phyloP scores from a whole-genome alignment of 1,140 invertebrate species.

The Drosophila kurseongensis region DNA sequence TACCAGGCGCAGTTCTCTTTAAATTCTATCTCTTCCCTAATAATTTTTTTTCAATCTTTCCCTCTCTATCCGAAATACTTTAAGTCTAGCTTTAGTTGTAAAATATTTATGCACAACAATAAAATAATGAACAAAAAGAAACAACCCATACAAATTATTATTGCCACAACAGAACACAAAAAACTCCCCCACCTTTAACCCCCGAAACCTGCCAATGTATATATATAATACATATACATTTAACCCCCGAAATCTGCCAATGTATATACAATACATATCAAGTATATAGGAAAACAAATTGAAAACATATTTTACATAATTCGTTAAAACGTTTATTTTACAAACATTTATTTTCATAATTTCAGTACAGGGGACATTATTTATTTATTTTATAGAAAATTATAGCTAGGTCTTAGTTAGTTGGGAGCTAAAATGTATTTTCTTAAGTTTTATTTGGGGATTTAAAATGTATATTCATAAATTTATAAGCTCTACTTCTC shows the following conservation, averaged over 20 bases:
- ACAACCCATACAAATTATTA: slow-evolving; percentile 55
- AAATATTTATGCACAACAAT: slow-evolving; percentile 82
- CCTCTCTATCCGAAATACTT: slow-evolving; percentile 43
- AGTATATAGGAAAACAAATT: slow-evolving; percentile 12
- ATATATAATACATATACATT: neutral
- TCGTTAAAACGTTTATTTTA: neutral
- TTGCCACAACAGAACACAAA: slow-evolving; percentile 43
- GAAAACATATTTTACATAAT: slow-evolving; percentile 21
- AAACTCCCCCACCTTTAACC: neutral
- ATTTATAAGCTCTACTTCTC: too few relatives aligned
- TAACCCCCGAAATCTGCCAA: neutral
- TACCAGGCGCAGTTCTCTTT: slow-evolving; percentile 51
- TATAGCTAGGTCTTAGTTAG: neutral
- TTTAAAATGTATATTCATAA: too few relatives aligned
- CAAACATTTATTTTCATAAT: neutral
- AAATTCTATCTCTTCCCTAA: slow-evolving; percentile 9
- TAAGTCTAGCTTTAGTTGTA: slow-evolving; percentile 77
- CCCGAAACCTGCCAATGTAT: neutral
- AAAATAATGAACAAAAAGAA: slow-evolving; percentile 73
- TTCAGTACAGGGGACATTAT: neutral
- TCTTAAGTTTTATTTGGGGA: neutral
- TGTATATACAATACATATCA: neutral
- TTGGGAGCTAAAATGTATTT: neutral
- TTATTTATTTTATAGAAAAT: neutral
- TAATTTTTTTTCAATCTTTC: slow-evolving; percentile 19